Conservation (phyloP, 2,797 vertebrate genomes). For the Phataginus tetradactyla region DNA sequence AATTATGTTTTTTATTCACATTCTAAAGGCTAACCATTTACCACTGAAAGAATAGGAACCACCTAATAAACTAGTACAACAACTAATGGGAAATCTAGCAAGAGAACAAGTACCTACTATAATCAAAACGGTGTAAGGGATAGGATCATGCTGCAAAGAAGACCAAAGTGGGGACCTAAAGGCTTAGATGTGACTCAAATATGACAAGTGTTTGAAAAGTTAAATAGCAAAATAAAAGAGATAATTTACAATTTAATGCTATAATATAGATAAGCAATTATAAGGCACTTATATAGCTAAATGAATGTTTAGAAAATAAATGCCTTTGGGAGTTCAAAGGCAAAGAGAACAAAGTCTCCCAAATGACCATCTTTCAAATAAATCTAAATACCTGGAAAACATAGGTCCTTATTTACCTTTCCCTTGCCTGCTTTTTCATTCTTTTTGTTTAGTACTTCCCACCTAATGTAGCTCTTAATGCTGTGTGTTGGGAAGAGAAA, state of each 20-base stretch:
- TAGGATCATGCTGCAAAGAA: background rate
- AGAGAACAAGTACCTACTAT: background rate
- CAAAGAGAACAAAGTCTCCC: background rate
- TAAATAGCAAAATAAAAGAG: background rate
- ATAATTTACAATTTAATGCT: background rate
- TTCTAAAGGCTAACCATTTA: conserved; percentile 7
- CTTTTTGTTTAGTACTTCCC: background rate
- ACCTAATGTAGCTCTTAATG: background rate
- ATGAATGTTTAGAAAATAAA: conserved; percentile 30
- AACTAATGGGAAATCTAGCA: background rate
- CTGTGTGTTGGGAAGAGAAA: background rate
- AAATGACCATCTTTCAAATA: background rate
- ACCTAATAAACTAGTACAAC: background rate
- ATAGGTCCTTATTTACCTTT: background rate
- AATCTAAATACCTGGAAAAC: background rate
- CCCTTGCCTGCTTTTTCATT: background rate
- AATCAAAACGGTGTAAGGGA: background rate
- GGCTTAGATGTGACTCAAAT: background rate
- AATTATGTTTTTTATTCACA: background rate
- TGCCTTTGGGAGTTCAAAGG: background rate
- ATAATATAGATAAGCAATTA: background rate
- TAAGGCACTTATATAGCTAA: background rate
- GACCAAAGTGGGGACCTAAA: background rate
- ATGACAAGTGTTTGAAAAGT: conserved; percentile 1
- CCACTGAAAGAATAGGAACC: background rate